Evolutionary conservation across 2,113 vertebrate genomes (phyloP).

Genomic region (Atherinomorus stipes): DNA sequence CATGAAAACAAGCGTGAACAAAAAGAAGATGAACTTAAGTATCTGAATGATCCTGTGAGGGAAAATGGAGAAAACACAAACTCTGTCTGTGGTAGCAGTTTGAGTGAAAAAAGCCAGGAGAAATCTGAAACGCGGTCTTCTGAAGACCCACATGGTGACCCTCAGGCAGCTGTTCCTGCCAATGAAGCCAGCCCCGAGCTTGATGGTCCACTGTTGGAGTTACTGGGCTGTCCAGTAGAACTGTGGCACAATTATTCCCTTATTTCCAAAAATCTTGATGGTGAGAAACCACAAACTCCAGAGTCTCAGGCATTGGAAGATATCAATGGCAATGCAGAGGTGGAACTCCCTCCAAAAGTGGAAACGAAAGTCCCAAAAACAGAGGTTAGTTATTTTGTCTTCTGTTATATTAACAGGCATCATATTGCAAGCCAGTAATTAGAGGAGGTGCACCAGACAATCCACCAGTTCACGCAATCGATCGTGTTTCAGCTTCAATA

Average conservation of each 20-base stretch:
- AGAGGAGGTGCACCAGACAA: not conserved
- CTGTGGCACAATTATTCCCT: conserved; percentile 79
- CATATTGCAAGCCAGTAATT: not conserved
- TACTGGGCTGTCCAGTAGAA: conserved; percentile 62
- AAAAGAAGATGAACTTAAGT: not conserved
- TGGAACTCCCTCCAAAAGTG: conserved; percentile 12
- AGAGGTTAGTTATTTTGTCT: conserved; percentile 50
- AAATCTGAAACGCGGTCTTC: conserved; percentile 8
- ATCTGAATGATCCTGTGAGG: not conserved
- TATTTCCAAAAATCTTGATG: conserved; percentile 51
- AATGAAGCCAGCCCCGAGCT: conserved; percentile 54
- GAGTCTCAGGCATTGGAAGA: conserved; percentile 26
- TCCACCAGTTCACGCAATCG: too few relatives aligned
- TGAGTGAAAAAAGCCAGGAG: not conserved
- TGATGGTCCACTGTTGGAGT: conserved; percentile 55
- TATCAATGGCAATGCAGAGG: conserved; percentile 16
- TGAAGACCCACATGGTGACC: conserved; percentile 1
- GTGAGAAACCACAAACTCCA: conserved; percentile 30
- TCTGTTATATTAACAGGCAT: not conserved
- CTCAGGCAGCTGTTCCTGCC: conserved; percentile 16
- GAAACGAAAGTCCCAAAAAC: conserved; percentile 1
- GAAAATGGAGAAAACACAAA: conserved; percentile 28
- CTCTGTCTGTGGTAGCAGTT: not conserved
- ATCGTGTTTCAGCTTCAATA: too few relatives aligned
- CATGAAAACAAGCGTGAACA: conserved; percentile 2